Conservation (phyloP, 2,797 vertebrate species). For the Sphaeramia orbicularis region DNA sequence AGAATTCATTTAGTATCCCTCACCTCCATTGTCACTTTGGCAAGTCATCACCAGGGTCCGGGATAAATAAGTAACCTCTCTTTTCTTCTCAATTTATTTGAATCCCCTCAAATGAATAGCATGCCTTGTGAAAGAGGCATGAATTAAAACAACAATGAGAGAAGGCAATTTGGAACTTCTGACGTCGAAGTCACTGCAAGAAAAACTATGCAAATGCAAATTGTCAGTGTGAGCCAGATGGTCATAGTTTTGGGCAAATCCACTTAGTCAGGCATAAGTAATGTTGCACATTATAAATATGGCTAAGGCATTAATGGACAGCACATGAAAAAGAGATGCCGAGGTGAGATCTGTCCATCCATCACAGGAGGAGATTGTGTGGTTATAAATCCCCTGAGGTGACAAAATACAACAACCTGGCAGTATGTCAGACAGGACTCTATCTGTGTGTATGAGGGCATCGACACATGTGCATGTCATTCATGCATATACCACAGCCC, state of each 20-base stretch:
- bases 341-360: slow-evolving; percentile 69
- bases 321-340: slow-evolving; percentile 43
- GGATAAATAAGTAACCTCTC: slow-evolving; percentile 77
- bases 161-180: slow-evolving; percentile 77
- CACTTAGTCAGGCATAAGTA: slow-evolving; percentile 79
- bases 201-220: slow-evolving; percentile 80
- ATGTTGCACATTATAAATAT: slow-evolving; percentile 75
- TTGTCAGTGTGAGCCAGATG: slow-evolving; percentile 81
- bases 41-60: slow-evolving; percentile 64
- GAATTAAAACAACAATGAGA: slow-evolving; percentile 76
- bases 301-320: slow-evolving; percentile 70
- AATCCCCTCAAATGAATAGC: slow-evolving; percentile 70
- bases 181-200: slow-evolving; percentile 69
- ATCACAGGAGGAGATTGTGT: slow-evolving; percentile 72
- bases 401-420: slow-evolving; percentile 56
- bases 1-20: slow-evolving; percentile 81
- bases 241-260: slow-evolving; percentile 81
- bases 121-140: slow-evolving; percentile 54
- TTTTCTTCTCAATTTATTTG: slow-evolving; percentile 67
- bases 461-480: slow-evolving; percentile 42
- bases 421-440: slow-evolving; percentile 42
- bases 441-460: slow-evolving; percentile 25
- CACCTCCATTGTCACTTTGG: slow-evolving; percentile 75
- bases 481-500: slow-evolving; percentile 43
- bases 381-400: slow-evolving; percentile 67